These are phyloP conservation scores for Tilapia sparmanii DNA, from an alignment of 2,113 vertebrate genomes.

Conservation along the genomic window DNA sequence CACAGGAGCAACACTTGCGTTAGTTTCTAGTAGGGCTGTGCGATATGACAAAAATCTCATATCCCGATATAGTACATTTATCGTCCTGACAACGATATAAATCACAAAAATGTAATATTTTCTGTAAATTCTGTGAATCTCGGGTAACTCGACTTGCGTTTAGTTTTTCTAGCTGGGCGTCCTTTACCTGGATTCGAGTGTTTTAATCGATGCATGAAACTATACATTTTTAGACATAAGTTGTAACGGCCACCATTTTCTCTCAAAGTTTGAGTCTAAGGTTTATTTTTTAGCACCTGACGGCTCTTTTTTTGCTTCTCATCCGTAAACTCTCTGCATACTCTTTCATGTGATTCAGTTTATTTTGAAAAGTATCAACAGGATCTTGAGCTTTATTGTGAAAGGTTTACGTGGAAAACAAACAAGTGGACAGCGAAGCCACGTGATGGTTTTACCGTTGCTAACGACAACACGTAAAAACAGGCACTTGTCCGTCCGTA, in stretches of 20 bases:
- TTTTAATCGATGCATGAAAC: not conserved
- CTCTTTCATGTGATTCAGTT: accelerated
- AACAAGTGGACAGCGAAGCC: accelerated
- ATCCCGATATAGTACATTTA: accelerated
- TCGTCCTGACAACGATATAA: accelerated
- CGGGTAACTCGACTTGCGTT: accelerated
- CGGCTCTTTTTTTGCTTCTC: not conserved
- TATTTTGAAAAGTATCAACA: not conserved
- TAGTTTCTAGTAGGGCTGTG: not conserved
- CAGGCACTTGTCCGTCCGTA: accelerated
- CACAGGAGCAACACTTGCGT: not conserved
- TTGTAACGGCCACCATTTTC: no score
- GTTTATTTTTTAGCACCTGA: no score
- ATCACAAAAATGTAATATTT: not conserved
- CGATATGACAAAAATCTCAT: accelerated
- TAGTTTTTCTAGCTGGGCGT: accelerated
- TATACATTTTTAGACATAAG: not conserved
- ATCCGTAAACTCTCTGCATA: not conserved
- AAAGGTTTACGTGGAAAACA: not conserved
- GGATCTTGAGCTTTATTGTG: not conserved
- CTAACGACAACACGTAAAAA: accelerated
- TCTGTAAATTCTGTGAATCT: not conserved
- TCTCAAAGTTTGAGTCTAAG: no score
- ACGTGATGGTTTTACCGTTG: not conserved
- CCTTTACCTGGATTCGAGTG: accelerated